Base-by-base conservation (phyloP, 1,140 invertebrate genomes). In the Sipha flava region DNA sequence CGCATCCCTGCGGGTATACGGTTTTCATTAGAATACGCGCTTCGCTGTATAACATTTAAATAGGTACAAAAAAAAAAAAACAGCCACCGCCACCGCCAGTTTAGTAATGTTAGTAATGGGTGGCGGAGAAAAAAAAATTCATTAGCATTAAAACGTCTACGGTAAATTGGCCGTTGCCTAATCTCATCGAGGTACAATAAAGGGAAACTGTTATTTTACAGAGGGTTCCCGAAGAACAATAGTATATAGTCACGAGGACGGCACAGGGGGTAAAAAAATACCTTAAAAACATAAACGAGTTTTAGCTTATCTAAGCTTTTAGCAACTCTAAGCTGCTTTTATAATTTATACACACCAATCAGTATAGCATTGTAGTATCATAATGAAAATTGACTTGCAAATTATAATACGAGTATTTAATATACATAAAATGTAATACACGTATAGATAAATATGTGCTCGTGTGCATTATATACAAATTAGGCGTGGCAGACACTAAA, bases 61-160 rank as follows among this genome's bases (percentile, higher is more conserved):
- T 47, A 72, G 68, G 40, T 72, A 9, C 43, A 72, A 72, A 47
- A 70, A 72, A 47, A n/a, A n/a, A n/a, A n/a, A n/a, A n/a, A n/a
- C n/a, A n/a, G n/a, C 23, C 14, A 21, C 21, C 18, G 43, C 34
- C n/a, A 14, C n/a, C n/a, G 16, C 2, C 6, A 54, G 6, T n/a
- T n/a, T 54, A 26, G 6, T 1, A 29, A n/a, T 72, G 10, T 57
- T 2, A 3, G 14, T 29, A 52, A 49, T 29, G 26, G 68, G 26
- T 3, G 45, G 45, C n/a, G 1, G 68, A 34, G 45, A 43, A 66
- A 66, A 23, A 21, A 72, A 72, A 72, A 72, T 72, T 72, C 68
- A 72, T 72, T 72, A 72, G 45, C 26, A 49, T 26, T 72, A 72
- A 72, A 72, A 49, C n/a, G 45, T 72, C 68, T 72, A 52, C 23